These are phyloP conservation scores for Amphipyra tragopoginis DNA, from an alignment of 2,888 invertebrate genomes.

Conservation along the genomic window DNA sequence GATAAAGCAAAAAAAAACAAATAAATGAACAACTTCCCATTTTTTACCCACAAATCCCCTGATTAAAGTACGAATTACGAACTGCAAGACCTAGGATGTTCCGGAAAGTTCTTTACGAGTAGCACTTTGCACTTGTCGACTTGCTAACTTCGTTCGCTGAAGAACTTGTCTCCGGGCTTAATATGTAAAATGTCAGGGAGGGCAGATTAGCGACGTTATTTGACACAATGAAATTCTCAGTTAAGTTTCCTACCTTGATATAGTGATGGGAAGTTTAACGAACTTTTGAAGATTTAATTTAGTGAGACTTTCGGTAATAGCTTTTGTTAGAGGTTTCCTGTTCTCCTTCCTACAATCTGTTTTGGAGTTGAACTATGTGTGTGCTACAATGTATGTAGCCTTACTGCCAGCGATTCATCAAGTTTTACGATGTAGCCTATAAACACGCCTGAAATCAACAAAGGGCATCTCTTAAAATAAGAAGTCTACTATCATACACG, in stretches of 20 bases:
- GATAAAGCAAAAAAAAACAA: not conserved
- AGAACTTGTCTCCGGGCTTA: slow-evolving; percentile 67
- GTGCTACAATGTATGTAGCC: slow-evolving; percentile 18
- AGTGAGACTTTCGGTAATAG: slow-evolving; percentile 31
- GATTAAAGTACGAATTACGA: slow-evolving; percentile 46
- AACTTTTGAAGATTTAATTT: slow-evolving; percentile 55
- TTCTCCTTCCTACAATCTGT: slow-evolving; percentile 24
- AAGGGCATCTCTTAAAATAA: slow-evolving; percentile 6
- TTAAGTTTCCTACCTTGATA: slow-evolving; percentile 58
- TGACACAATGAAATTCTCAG: slow-evolving; percentile 69
- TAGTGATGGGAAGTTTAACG: slow-evolving; percentile 46
- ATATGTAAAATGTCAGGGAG: slow-evolving; percentile 78
- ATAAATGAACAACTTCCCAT: slow-evolving; percentile 8
- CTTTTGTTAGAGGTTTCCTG: slow-evolving; percentile 26
- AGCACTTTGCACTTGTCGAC: slow-evolving; percentile 59
- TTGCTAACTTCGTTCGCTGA: slow-evolving; percentile 57
- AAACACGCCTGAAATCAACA: slow-evolving; percentile 25
- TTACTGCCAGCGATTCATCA: slow-evolving; percentile 13
- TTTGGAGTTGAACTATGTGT: slow-evolving; percentile 6
- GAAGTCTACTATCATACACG: not conserved
- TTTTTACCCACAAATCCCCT: slow-evolving; percentile 27
- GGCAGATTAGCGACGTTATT: slow-evolving; percentile 74
- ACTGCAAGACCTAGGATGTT: slow-evolving; percentile 49
- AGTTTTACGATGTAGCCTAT: slow-evolving; percentile 36
- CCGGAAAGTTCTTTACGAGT: slow-evolving; percentile 54